Evolutionary conservation across 1,140 invertebrate species (phyloP).

Genomic region (Ceratosolen fusciceps): DNA sequence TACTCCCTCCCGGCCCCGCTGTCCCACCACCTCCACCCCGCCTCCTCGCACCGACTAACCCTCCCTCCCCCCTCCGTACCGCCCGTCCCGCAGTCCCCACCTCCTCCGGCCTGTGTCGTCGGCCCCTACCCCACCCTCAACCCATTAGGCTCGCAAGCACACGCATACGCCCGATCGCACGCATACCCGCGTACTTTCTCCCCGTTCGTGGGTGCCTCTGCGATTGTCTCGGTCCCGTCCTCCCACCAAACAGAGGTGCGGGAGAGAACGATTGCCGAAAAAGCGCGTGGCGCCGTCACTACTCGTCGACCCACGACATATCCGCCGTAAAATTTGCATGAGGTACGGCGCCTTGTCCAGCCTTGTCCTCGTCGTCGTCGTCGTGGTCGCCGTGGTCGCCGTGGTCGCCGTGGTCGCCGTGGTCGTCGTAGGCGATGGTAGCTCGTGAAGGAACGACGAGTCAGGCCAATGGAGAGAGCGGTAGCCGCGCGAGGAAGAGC

Average conservation of each 20-base stretch:
- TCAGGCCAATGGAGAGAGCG: constrained; percentile 36
- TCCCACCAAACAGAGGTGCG: background rate
- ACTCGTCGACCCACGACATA: background rate
- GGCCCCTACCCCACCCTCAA: too few species aligned
- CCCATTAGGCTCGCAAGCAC: too few species aligned
- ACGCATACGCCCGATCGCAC: too few species aligned
- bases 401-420: too few species aligned
- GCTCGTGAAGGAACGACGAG: background rate
- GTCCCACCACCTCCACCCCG: background rate
- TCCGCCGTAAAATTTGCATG: constrained; percentile 9
- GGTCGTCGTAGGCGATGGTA: too few species aligned
- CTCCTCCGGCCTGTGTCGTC: too few species aligned
- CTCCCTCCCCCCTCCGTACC: background rate
- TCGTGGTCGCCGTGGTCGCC: too few species aligned
- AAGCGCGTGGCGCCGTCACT: constrained; percentile 1
- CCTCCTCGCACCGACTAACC: background rate
- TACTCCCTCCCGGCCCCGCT: background rate
- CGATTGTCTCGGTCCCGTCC: background rate
- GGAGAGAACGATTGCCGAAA: constrained; percentile 18
- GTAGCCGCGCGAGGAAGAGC: constrained; percentile 36
- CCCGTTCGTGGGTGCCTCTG: background rate
- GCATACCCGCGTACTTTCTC: too few species aligned
- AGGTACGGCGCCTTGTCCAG: background rate
- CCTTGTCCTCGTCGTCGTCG: too few species aligned
- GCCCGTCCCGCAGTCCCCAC: too few species aligned